Evolutionary conservation across 2,888 invertebrate genomes (phyloP), one percentile per base, ranked within the genome.

Genomic region (Dioctria linearis): DNA sequence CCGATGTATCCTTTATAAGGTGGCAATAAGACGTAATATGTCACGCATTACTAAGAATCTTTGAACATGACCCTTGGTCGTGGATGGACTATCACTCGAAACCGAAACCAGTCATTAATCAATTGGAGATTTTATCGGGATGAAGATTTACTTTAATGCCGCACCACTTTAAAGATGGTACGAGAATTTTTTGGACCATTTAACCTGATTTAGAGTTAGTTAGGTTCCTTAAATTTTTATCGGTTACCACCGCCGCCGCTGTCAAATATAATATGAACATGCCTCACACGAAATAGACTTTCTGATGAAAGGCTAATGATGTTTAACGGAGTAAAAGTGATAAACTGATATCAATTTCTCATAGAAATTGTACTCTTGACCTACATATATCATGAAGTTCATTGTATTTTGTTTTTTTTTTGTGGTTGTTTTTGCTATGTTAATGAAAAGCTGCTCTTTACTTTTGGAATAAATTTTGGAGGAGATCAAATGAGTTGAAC

Each of bases 301-400:
- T 13, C 49, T 51, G 69, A 69, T 51, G 69, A 46, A 69, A 39
- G 69, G 69, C 25, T 69, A 51, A 69, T 51, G 37, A 25, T 49
- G 49, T 69, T 69, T 69, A 69, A 69, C 51, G 51, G 69, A 51
- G 69, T 39, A 69, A 51, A 39, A 69, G 51, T 69, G 69, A 69
- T 69, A 69, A 69, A 69, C 25, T 51, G 40, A 25, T 5, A 11
- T 42, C 4, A 39, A 25, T 49, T 54, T n/a, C 43, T 37, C 25
- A 25, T 5, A 69, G 8, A 51, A 40, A 49, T 37, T 25, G 25
- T 25, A 25, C 25, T 25, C 25, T 25, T 25, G 25, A 25, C 25
- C 25, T 25, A 25, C 25, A 25, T 25, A 25, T 25, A 25, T 25
- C 25, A 25, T 1, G 25, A 25, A 25, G 25, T 25, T 25, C 25